These are phyloP conservation scores for Actinostola sp. DNA, from an alignment of 92 coral and sea anemone genomes.

Conservation along the genomic window DNA sequence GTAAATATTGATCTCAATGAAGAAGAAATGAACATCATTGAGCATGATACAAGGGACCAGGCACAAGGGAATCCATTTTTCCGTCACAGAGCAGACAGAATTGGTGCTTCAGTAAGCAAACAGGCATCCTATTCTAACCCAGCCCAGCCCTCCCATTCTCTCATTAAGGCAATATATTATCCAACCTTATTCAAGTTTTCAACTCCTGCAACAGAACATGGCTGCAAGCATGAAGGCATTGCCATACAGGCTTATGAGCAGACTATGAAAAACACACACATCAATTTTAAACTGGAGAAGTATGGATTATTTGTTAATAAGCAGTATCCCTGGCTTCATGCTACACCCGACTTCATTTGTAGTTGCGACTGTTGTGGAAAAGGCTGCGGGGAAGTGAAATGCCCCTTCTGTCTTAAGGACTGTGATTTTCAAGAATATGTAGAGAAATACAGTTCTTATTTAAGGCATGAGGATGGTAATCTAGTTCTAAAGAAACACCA, in stretches of 20 bases:
- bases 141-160: conserved; percentile 49
- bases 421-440: conserved; percentile 48
- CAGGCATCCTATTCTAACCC: conserved; percentile 29
- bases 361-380: conserved; percentile 66
- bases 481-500: conserved; percentile 48
- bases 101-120: conserved; percentile 42
- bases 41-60: conserved; percentile 15
- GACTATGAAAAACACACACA: conserved; percentile 41
- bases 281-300: conserved; percentile 50
- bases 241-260: conserved; percentile 61
- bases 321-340: conserved; percentile 63
- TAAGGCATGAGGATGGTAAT: conserved; percentile 39
- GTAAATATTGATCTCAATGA: no score
- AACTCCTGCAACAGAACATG: conserved; percentile 63
- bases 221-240: conserved; percentile 52
- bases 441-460: conserved; percentile 50
- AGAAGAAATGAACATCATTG: no score
- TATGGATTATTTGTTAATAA: conserved; percentile 63
- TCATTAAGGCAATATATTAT: conserved; percentile 47
- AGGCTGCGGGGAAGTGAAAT: conserved; percentile 73
- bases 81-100: conserved; percentile 52
- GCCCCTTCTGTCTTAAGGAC: conserved; percentile 37
- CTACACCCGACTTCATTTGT: conserved; percentile 56
- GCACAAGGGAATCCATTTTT: conserved; percentile 24
- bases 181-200: conserved; percentile 53